Evolutionary conservation across 2,113 vertebrate species (phyloP).

Genomic region (Hirundichthys speculiger): DNA sequence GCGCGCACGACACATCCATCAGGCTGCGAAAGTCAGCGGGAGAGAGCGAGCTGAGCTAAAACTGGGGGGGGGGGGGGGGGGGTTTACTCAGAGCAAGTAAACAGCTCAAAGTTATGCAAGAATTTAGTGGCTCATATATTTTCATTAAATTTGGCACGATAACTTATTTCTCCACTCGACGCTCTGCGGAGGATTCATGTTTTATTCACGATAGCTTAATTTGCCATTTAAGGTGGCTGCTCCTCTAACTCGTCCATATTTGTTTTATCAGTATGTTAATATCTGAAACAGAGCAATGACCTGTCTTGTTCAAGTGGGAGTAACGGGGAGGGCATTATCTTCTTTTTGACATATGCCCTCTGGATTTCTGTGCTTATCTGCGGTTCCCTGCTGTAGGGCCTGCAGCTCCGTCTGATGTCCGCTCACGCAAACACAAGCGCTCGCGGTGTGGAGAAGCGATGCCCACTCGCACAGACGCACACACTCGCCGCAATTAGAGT

Average conservation of each 20-base stretch:
- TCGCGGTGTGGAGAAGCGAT: slow-evolving; percentile 1
- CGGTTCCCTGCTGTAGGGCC: slow-evolving; percentile 50
- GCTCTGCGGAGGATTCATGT: slow-evolving; percentile 3
- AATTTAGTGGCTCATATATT: slow-evolving; percentile 30
- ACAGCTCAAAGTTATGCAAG: slow-evolving; percentile 52
- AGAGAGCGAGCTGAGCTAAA: slow-evolving; percentile 55
- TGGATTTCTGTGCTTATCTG: slow-evolving; percentile 51
- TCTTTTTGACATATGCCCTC: slow-evolving; percentile 70
- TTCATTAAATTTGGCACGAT: slow-evolving; percentile 31
- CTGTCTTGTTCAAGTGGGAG: slow-evolving; percentile 55
- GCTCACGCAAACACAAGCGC: slow-evolving; percentile 59
- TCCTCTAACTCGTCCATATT: slow-evolving; percentile 38
- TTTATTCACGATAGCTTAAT: slow-evolving; percentile 27
- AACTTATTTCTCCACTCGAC: slow-evolving; percentile 20
- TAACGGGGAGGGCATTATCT: slow-evolving; percentile 65
- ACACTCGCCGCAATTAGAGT: slow-evolving; percentile 61
- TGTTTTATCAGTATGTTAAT: slow-evolving; percentile 51
- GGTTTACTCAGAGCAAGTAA: slow-evolving; percentile 44
- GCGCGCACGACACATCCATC: slow-evolving; percentile 56
- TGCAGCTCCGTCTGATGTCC: slow-evolving; percentile 69
- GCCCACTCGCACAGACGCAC: slow-evolving; percentile 18
- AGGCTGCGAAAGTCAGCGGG: slow-evolving; percentile 52
- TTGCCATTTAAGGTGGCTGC: slow-evolving; percentile 4
- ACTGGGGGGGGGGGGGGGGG: too few relatives aligned
- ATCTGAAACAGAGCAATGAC: slow-evolving; percentile 29